A percentile compares a stretch with the other conserved stretches of the same genome.
phyloP scores from a whole-genome alignment of 2,888 invertebrate genomes.

The Nymphalis c-album region DNA sequence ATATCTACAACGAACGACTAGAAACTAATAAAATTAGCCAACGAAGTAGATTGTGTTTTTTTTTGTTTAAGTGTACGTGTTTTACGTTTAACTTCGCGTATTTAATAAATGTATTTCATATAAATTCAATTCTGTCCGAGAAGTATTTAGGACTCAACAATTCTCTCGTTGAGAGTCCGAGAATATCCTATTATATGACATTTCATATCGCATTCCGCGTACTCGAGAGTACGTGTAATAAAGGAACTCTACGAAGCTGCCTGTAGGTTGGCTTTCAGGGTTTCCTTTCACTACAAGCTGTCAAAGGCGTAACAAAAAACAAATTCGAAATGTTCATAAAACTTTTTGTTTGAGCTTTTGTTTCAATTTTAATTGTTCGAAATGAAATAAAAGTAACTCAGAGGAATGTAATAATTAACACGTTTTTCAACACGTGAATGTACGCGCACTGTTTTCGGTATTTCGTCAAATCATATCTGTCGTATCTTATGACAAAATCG shows the following conservation, averaged over 20 bases:
- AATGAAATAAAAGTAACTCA: too few relatives aligned
- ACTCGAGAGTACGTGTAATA: not conserved
- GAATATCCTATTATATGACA: not conserved
- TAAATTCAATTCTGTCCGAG: not conserved
- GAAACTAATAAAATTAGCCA: too few relatives aligned
- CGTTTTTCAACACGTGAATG: too few relatives aligned
- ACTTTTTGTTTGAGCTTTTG: not conserved
- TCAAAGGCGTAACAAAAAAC: not conserved
- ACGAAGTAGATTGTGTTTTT: too few relatives aligned
- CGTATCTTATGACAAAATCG: too few relatives aligned
- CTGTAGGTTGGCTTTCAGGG: not conserved
- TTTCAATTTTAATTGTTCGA: too few relatives aligned
- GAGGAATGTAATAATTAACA: too few relatives aligned
- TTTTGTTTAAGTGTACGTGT: too few relatives aligned
- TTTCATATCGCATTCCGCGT: conserved; percentile 1
- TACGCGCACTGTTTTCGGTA: too few relatives aligned
- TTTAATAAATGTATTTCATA: not conserved
- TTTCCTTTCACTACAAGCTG: not conserved
- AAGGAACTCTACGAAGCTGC: not conserved
- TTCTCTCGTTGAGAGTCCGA: not conserved
- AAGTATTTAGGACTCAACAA: not conserved
- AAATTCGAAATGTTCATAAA: not conserved
- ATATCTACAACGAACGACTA: too few relatives aligned
- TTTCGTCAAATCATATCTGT: too few relatives aligned
- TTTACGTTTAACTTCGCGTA: too few relatives aligned